A percentile compares a stretch with the other conserved stretches of the same genome.
phyloP scores from a whole-genome alignment of 2,797 vertebrate genomes.

The Platyrinchus mystaceus region DNA sequence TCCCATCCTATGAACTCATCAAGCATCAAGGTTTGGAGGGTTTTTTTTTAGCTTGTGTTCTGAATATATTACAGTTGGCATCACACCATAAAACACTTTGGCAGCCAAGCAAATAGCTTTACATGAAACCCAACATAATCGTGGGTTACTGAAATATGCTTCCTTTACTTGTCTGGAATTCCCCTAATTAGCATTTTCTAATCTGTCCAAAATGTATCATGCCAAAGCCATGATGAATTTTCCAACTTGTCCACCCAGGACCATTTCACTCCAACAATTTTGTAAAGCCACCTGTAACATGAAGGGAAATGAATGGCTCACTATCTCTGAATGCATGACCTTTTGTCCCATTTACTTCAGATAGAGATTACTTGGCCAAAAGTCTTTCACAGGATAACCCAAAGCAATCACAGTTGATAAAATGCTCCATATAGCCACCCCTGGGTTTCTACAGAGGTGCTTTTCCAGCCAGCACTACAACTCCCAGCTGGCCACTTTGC shows the following conservation, averaged over 20 bases:
- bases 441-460: neutral
- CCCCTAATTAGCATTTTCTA: conserved; percentile 84
- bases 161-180: conserved; percentile 82
- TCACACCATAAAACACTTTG: conserved; percentile 57
- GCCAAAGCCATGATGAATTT: neutral
- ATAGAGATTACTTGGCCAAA: neutral
- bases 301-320: neutral
- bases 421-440: neutral
- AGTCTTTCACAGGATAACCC: neutral
- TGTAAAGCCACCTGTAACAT: neutral
- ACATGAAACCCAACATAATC: conserved; percentile 48
- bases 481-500: neutral
- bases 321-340: rapidly evolving
- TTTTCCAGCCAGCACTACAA: neutral
- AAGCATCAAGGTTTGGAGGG: conserved; percentile 24
- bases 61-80: conserved; percentile 59
- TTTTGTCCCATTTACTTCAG: neutral
- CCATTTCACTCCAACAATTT: neutral
- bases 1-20: conserved; percentile 38
- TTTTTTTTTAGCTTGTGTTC: neutral
- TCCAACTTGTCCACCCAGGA: neutral
- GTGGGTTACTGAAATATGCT: conserved; percentile 46
- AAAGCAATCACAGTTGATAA: neutral
- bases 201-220: conserved; percentile 3
- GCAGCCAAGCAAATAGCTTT: conserved; percentile 67